Evolutionary conservation across 2,888 invertebrate species (phyloP).

Genomic region (Blastobasis lacticolella): DNA sequence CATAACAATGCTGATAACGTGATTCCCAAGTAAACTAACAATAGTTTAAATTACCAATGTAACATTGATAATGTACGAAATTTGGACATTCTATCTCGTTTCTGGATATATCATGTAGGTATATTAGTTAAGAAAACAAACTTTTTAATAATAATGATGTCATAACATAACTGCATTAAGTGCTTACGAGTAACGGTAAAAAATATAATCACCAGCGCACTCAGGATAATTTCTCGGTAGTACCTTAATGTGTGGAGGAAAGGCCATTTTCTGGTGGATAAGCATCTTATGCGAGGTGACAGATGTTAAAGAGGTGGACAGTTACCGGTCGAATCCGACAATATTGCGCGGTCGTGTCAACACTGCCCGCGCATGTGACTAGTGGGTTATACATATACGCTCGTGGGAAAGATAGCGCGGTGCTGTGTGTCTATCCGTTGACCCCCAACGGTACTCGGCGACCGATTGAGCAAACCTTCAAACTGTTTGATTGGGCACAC

Average conservation of each 20-base stretch:
- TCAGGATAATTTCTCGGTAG: neutral
- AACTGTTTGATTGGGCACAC: conserved; percentile 29
- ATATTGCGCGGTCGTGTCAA: conserved; percentile 25
- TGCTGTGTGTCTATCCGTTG: conserved; percentile 41
- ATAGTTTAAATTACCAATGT: too few relatives aligned
- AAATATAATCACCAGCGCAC: neutral
- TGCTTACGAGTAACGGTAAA: neutral
- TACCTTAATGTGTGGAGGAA: neutral
- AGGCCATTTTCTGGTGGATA: neutral
- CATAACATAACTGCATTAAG: neutral
- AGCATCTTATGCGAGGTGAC: conserved; percentile 30
- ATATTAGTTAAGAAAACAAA: too few relatives aligned
- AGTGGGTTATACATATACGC: conserved; percentile 12
- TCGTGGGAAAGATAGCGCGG: conserved; percentile 56
- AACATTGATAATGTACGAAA: too few relatives aligned
- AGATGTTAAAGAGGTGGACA: conserved; percentile 31
- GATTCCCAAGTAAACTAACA: too few relatives aligned
- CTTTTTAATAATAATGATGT: neutral
- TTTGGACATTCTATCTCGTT: too few relatives aligned
- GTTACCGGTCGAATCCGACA: conserved; percentile 32
- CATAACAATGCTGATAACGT: too few relatives aligned
- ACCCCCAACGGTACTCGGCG: conserved; percentile 46
- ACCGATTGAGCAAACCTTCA: conserved; percentile 39
- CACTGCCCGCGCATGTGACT: conserved; percentile 28
- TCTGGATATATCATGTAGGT: too few relatives aligned